Evolutionary conservation across 2,797 vertebrate genomes (phyloP), one percentile per base, ranked within the genome.

Genomic region (Tragelaphus eurycerus): DNA sequence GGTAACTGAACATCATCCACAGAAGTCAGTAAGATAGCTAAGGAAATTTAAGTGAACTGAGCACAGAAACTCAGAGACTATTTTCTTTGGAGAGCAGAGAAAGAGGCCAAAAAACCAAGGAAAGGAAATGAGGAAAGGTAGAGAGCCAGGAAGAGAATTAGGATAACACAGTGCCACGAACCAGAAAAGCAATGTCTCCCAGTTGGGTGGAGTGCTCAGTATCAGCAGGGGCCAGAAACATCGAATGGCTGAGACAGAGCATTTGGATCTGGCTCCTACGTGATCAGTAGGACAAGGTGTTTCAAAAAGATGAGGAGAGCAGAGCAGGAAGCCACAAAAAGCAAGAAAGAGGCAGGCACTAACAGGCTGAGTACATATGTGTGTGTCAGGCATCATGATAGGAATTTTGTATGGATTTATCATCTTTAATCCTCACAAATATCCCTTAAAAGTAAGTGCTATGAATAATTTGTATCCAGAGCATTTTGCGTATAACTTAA

Each of bases 381-480:
- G 17, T 34, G 23, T 67, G 34, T 48, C 43, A 88, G 19, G 50
- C 54, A 76, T 17, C 4, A 0, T 13, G 27, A 88, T 0, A 54
- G 25, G 78, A 86, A 85, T 64, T 78, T n/a, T 21, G 16, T 4
- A 43, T 9, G 21, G n/a, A 54, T 57, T 27, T 27, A 38, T 27
- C 62, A 96, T 43, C 64, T 90, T 96, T 55, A 67, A n/a, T 57
- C 76, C 43, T 81, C 71, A 97, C 27, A 74, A 90, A 94, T 21
- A 89, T 31, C 59, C 59, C 21, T 31, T 59, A 14, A 67, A 46
- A 16, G 46, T 67, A 67, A 48, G 52, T 46, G 17, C 88, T 86
- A 52, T 34, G 46, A 43, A 6, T 46, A n/a, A 93, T 88, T 81
- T 74, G 52, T 82, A 93, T 78, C 92, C 92, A 93, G 90, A 94